Conservation (phyloP, 2,888 invertebrate species). For the Auanema freiburgensis region DNA sequence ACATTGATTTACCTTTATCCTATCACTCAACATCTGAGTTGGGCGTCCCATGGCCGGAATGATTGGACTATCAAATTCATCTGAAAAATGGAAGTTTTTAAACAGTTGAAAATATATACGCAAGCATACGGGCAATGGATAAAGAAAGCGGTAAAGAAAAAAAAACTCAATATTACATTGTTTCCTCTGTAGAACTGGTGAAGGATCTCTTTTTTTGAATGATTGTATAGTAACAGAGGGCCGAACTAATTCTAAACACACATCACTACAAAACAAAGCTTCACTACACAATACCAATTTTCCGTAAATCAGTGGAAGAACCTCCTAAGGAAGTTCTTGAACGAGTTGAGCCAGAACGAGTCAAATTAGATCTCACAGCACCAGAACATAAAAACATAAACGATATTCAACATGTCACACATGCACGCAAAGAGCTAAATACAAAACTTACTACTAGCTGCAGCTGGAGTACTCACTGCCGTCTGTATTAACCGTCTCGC, state of each 20-base stretch:
- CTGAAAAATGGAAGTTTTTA: conserved; percentile 27
- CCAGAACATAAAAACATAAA: conserved; percentile 7
- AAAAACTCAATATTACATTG: conserved; percentile 38
- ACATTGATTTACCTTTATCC: conserved; percentile 16
- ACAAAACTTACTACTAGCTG: background rate
- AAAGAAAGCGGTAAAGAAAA: too few species aligned
- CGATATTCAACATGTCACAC: background rate
- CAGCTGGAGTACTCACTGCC: conserved; percentile 22
- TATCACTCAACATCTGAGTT: conserved; percentile 16
- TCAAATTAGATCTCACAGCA: background rate
- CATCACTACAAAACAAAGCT: background rate
- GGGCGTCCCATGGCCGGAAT: conserved; percentile 42
- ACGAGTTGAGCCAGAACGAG: conserved; percentile 6
- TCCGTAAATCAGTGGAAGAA: conserved; percentile 18
- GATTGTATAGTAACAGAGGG: conserved; percentile 40
- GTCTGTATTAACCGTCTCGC: conserved; percentile 39
- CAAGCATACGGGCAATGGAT: background rate
- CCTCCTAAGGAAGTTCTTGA: conserved; percentile 25
- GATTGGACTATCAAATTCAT: conserved; percentile 39
- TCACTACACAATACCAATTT: conserved; percentile 4
- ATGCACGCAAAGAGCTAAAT: background rate
- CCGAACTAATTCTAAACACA: conserved; percentile 45
- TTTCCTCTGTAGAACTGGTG: conserved; percentile 53
- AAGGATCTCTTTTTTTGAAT: conserved; percentile 53
- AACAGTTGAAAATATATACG: background rate